Evolutionary conservation across 2,797 vertebrate species (phyloP), one percentile per base, ranked within the genome.

Genomic region (Odontamblyopus lacepedii): DNA sequence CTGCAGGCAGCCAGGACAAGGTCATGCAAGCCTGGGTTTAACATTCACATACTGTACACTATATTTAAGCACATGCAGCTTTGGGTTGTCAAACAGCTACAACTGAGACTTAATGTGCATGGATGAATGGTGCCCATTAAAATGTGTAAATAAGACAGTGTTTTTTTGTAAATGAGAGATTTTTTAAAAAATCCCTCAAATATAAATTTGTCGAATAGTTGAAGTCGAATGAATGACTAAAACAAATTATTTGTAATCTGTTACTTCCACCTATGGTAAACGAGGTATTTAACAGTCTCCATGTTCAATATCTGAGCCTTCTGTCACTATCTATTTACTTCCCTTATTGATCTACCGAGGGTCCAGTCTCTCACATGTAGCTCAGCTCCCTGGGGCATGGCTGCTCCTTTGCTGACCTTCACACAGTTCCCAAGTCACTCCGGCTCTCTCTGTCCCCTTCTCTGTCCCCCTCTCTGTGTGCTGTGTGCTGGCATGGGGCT

Each of bases 341-440:
- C 78, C 71, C 18, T 64, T 78, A 92, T 92, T 83, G 90, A 92
- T 91, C 86, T 79, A 61, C 73, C 84, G 68, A 63, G 51, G 70
- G 63, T 85, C 74, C 70, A 78, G 71, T 67, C 41, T 69, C 76
- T 69, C 59, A 38, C 50, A 72, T 80, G 60, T 71, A 79, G 67
- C 19, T 15, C 70, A 74, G 75, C 78, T 82, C 74, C 77, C 78
- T 67, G 50, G 76, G 80, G 78, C 68, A n/a, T 76, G 0, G n/a
- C 76, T 84, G 80, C 82, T 87, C 78, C 78, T 83, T 78, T 71
- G 23, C 77, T 80, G 81, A 87, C 87, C 85, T 88, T 90, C 82
- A 73, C 69, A 69, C 56, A 74, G 67, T 63, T 83, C 72, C 78
- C 55, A 67, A 70, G 73, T 75, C 67, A 76, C 82, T 76, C 75